Base-by-base conservation (phyloP, 1,140 invertebrate species). In the Argopecten irradians region DNA sequence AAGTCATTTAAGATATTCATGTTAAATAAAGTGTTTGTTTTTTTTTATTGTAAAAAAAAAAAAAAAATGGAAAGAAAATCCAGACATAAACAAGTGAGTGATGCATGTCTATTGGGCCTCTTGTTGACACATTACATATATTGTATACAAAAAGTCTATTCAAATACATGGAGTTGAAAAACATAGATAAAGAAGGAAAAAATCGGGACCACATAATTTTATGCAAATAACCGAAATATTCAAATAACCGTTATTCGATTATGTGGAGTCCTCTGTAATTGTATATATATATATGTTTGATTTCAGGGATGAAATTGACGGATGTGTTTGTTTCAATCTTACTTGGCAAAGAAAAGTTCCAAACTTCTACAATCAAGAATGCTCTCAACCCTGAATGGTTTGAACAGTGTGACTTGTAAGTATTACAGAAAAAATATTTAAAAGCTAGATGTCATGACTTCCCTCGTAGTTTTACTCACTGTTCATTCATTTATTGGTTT, bases 271-370 rank as follows among this genome's bases (percentile, higher is more conserved):
- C 39, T 13, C 33, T 33, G 39, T 2, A 83, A 34, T 43, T 86
- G 28, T 14, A 86, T 35, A 34, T 86, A n/a, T 86, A 0, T 32
- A 82, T 83, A 19, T 86, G 85, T 82, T 87, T 71, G 11, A 9
- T 89, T 90, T 32, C 89, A 93, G 92, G 92, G 32, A 91, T 91
- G 83, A 93, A 91, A 32, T 36, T 89, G 39, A 86, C 46, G 96
- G 98, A 99, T 96, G 98, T 98, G 93, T 99, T 98, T 96, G 98
- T 99, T 93, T 98, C 98, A 86, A 99, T 99, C 94, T 97, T 97
- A 36, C 96, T 99, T 91, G 98, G 98, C 34, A 99, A 99, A 96
- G 98, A 98, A 94, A 99, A 98, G 96, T 99, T 98, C 95, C 98
- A 98, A 96, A 99, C 98, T 83, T 99, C 98, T 84, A 97, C 98